A percentile compares a stretch with the other conserved stretches of the same genome.
Conservation (phyloP, 2,888 invertebrate genomes). For the Pyrgus malvae region DNA sequence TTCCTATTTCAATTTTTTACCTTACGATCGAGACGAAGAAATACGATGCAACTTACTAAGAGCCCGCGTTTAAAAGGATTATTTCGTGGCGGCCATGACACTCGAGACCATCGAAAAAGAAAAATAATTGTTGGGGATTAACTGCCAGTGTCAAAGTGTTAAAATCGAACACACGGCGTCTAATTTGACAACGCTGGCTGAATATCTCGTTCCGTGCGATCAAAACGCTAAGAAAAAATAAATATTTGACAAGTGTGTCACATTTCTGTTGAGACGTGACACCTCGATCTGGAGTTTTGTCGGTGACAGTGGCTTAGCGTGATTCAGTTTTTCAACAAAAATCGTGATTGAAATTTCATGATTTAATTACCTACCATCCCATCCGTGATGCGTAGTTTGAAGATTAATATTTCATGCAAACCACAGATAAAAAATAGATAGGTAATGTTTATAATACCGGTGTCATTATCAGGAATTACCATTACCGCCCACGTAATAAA, state of each 20-base stretch:
- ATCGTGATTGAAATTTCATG: conserved; percentile 53
- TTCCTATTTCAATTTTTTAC: conserved; percentile 64
- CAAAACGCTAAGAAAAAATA: conserved; percentile 50
- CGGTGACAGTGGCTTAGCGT: conserved; percentile 59
- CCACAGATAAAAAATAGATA: conserved; percentile 19
- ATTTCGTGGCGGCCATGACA: conserved; percentile 69
- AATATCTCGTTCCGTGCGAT: conserved; percentile 41
- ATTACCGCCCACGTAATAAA: conserved; percentile 3
- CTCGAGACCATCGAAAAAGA: conserved; percentile 58
- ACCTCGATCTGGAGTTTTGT: conserved; percentile 63
- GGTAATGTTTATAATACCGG: conserved; percentile 2
- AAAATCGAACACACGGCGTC: conserved; percentile 77
- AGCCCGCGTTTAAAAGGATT: conserved; percentile 75
- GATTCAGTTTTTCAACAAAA: conserved; percentile 65
- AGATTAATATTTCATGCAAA: conserved; percentile 44
- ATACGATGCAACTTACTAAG: conserved; percentile 65
- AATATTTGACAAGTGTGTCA: conserved; percentile 70
- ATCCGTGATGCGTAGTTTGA: conserved; percentile 36
- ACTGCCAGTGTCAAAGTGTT: conserved; percentile 81
- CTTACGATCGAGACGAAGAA: conserved; percentile 51
- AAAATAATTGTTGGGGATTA: conserved; percentile 76
- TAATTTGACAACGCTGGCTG: conserved; percentile 73
- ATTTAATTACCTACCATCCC: conserved; percentile 41
- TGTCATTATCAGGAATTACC: background rate
- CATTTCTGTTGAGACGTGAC: conserved; percentile 73